These are phyloP conservation scores for Pinna nobilis DNA, from an alignment of 1,140 invertebrate genomes.

Conservation along the genomic window DNA sequence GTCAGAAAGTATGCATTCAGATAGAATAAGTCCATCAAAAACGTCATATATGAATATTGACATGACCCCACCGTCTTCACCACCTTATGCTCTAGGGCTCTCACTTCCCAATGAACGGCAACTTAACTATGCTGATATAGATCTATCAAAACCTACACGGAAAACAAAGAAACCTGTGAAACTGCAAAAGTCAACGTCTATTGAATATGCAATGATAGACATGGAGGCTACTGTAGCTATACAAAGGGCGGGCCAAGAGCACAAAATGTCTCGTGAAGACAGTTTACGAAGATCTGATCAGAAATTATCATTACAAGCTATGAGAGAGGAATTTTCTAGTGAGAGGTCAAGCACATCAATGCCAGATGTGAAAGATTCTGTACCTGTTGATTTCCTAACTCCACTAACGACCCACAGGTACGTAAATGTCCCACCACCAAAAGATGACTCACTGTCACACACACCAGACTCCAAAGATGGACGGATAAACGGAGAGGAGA, in stretches of 20 bases:
- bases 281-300: slow-evolving; percentile 37
- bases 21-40: slow-evolving; percentile 34
- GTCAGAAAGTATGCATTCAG: slow-evolving; percentile 40
- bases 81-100: slow-evolving; percentile 37
- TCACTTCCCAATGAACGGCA: slow-evolving; percentile 49
- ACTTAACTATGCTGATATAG: slow-evolving; percentile 69
- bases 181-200: slow-evolving; percentile 46
- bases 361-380: not conserved
- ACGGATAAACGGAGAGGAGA: not conserved
- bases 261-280: slow-evolving; percentile 65
- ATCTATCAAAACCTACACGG: slow-evolving; percentile 32
- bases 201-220: slow-evolving; percentile 70
- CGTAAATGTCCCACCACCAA: slow-evolving; percentile 17
- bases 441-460: not conserved
- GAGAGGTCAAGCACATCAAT: not conserved
- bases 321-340: not conserved
- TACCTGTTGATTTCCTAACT: not conserved
- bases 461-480: not conserved
- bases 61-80: slow-evolving; percentile 53
- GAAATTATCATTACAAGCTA: slow-evolving; percentile 21
- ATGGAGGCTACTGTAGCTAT: slow-evolving; percentile 67
- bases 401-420: slow-evolving; percentile 14
- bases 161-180: slow-evolving; percentile 41
- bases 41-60: slow-evolving; percentile 55
- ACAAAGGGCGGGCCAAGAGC: slow-evolving; percentile 62